phyloP scores from a whole-genome alignment of 37 sponge, comb jelly and placozoan genomes.

The Eunapius fragilis region DNA sequence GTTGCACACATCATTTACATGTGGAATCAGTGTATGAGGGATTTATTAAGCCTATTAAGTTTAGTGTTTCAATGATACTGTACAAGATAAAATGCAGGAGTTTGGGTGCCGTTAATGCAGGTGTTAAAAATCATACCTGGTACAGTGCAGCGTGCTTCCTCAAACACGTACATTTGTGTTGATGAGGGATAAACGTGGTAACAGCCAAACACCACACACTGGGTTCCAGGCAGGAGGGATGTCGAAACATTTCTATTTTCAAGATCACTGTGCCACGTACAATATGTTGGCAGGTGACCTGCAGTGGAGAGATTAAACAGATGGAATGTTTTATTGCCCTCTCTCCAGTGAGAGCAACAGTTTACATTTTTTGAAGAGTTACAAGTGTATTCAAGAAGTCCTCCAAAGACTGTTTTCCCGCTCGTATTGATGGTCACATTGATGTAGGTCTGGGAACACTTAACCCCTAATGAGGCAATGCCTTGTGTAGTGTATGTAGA shows the following conservation, averaged over 20 bases:
- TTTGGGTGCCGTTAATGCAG: too few species aligned
- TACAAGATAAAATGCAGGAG: too few species aligned
- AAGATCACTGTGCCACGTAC: background rate
- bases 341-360: too few species aligned
- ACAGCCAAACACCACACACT: background rate
- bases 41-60: too few species aligned
- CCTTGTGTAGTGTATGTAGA: too few species aligned
- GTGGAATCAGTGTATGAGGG: too few species aligned
- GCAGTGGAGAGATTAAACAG: background rate
- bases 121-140: background rate
- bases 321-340: background rate
- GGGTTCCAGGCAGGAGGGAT: background rate
- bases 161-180: background rate
- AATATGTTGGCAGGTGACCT: background rate
- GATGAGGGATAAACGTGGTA: background rate
- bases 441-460: background rate
- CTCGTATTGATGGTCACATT: background rate
- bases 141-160: background rate
- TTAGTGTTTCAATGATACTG: too few species aligned
- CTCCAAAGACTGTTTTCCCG: background rate
- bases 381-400: background rate
- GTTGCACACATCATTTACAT: too few species aligned
- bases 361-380: background rate
- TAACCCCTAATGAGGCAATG: background rate
- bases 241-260: background rate